Evolutionary conservation across 92 coral and sea anemone species (phyloP).

Genomic region (Bergia sp.): DNA sequence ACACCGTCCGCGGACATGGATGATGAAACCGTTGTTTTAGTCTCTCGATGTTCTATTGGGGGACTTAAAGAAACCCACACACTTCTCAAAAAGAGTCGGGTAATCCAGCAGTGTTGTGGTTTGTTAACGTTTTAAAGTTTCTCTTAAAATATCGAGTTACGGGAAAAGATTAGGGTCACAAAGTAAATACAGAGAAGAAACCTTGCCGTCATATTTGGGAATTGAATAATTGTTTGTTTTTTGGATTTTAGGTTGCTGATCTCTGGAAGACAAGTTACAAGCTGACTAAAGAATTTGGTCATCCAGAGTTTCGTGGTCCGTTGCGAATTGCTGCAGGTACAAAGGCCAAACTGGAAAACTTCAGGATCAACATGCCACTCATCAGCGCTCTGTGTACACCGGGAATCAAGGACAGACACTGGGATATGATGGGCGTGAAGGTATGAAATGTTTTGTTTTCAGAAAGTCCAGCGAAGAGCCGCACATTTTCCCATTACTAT

Average conservation of each 20-base stretch:
- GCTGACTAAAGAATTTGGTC: conserved; percentile 92
- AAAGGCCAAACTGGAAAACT: conserved; percentile 93
- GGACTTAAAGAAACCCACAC: too few species aligned
- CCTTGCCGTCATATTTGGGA: not conserved
- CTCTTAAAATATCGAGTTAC: too few species aligned
- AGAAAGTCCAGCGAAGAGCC: too few species aligned
- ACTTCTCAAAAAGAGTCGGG: too few species aligned
- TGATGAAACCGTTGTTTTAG: too few species aligned
- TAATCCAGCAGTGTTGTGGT: too few species aligned
- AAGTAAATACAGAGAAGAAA: not conserved
- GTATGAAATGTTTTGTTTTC: conserved; percentile 41
- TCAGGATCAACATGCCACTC: conserved; percentile 93
- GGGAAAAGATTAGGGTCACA: too few species aligned
- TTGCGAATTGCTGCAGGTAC: conserved; percentile 86
- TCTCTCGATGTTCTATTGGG: too few species aligned
- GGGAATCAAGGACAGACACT: conserved; percentile 92
- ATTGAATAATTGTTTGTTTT: too few species aligned
- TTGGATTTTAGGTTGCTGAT: conserved; percentile 78
- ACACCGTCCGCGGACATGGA: too few species aligned
- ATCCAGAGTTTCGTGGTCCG: conserved; percentile 96
- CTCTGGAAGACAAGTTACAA: conserved; percentile 96
- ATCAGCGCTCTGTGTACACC: conserved; percentile 93
- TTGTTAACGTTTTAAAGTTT: too few species aligned
- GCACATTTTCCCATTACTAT: too few species aligned
- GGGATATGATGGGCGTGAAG: conserved; percentile 97